Evolutionary conservation across 2,113 vertebrate species (phyloP).

Genomic region (Aspiorhynchus laticeps): DNA sequence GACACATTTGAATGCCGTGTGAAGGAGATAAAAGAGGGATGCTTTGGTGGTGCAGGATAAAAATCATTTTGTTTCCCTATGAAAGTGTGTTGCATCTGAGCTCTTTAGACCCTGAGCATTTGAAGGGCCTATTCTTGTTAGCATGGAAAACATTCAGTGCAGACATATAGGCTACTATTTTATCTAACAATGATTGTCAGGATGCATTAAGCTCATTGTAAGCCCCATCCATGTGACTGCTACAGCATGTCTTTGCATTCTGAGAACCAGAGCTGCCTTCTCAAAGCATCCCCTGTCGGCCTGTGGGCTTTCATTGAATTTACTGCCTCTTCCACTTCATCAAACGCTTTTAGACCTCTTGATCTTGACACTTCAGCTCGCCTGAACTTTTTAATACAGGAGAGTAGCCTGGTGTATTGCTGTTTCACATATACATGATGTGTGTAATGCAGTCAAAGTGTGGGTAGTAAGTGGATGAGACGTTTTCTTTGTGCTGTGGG

Average conservation of each 20-base stretch:
- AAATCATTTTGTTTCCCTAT: neutral
- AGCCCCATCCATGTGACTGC: neutral
- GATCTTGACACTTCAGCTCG: conserved; percentile 34
- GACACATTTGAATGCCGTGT: neutral
- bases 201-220: conserved; percentile 23
- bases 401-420: conserved; percentile 17
- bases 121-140: neutral
- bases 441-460: conserved; percentile 17
- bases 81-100: neutral
- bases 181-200: conserved; percentile 16
- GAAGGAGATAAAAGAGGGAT: neutral
- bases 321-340: conserved; percentile 39
- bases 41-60: neutral
- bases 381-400: conserved; percentile 16
- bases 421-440: neutral
- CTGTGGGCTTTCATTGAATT: conserved; percentile 25
- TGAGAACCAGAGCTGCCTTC: neutral
- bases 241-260: conserved; percentile 6
- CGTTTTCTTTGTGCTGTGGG: neutral
- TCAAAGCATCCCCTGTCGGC: neutral
- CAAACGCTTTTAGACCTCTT: conserved; percentile 27
- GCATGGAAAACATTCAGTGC: neutral
- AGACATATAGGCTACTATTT: conserved; percentile 4
- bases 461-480: conserved; percentile 8
- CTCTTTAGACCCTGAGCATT: neutral